Evolutionary conservation across 2,797 vertebrate genomes (phyloP).

Genomic region (Erpetoichthys calabaricus): DNA sequence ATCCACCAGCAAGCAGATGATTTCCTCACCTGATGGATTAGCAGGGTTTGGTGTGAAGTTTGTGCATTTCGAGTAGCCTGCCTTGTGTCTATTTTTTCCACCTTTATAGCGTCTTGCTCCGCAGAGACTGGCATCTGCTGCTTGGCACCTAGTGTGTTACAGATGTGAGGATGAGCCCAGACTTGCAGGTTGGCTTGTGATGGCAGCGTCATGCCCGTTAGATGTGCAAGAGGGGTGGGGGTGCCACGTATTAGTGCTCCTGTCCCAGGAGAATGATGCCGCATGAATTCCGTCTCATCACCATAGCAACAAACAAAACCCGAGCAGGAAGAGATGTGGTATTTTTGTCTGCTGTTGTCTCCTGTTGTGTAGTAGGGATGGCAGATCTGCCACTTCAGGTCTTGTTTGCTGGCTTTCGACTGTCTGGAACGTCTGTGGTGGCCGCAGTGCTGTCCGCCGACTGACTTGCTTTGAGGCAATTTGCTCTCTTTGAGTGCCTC

Average conservation of each 20-base stretch:
- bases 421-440: slow-evolving; percentile 12
- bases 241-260: slow-evolving; percentile 63
- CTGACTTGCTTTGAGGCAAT: slow-evolving; percentile 10
- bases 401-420: slow-evolving; percentile 15
- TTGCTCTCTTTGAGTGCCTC: slow-evolving; percentile 7
- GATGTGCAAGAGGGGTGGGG: slow-evolving; percentile 53
- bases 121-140: too few species aligned
- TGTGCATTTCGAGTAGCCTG: too few species aligned
- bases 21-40: too few species aligned
- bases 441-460: slow-evolving; percentile 19
- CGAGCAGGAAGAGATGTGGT: too few species aligned
- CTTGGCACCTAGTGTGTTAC: too few species aligned
- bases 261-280: slow-evolving; percentile 75
- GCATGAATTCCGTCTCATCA: slow-evolving; percentile 93
- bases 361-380: too few species aligned
- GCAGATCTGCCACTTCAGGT: slow-evolving; percentile 19
- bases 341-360: too few species aligned
- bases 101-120: too few species aligned
- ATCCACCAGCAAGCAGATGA: too few species aligned
- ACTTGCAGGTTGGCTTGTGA: slow-evolving; percentile 34
- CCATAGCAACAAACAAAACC: slow-evolving; percentile 85
- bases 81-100: too few species aligned
- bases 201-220: slow-evolving; percentile 30
- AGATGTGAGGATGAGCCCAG: slow-evolving; percentile 38
- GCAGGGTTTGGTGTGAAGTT: too few species aligned